These are phyloP conservation scores for Strongylocentrotus purpuratus DNA, from an alignment of 35 echinoderm and acorn worm species.

Conservation along the genomic window DNA sequence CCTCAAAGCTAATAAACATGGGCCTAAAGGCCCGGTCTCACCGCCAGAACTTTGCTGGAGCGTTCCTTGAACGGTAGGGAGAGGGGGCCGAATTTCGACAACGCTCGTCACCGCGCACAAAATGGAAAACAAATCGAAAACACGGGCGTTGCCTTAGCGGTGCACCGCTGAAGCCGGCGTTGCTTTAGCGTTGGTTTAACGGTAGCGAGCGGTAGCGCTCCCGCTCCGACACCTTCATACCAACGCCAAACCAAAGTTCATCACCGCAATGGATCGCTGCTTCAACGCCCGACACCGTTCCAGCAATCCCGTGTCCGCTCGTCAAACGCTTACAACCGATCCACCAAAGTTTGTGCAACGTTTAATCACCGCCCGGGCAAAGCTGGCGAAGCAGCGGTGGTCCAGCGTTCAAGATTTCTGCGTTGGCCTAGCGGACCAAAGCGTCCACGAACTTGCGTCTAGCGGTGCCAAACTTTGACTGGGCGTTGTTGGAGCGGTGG, in stretches of 20 bases:
- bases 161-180: slow-evolving; percentile 38
- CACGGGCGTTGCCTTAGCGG: slow-evolving; percentile 45
- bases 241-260: slow-evolving; percentile 29
- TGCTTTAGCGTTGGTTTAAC: slow-evolving; percentile 45
- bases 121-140: slow-evolving; percentile 40
- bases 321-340: slow-evolving; percentile 22
- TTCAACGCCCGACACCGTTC: slow-evolving; percentile 35
- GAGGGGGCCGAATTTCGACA: slow-evolving; percentile 44
- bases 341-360: slow-evolving; percentile 43
- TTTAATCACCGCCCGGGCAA: slow-evolving; percentile 31
- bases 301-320: slow-evolving; percentile 42
- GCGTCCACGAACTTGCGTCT: slow-evolving; percentile 36
- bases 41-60: slow-evolving; percentile 34
- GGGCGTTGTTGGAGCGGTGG: slow-evolving; percentile 37
- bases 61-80: slow-evolving; percentile 38
- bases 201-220: slow-evolving; percentile 28
- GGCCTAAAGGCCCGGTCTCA: neutral
- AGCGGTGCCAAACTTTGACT: slow-evolving; percentile 42
- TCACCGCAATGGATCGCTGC: slow-evolving; percentile 42
- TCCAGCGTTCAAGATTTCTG: slow-evolving; percentile 41
- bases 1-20: no score
- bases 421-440: slow-evolving; percentile 2
- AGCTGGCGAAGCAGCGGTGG: slow-evolving; percentile 39
- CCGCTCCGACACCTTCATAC: slow-evolving; percentile 14
- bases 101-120: slow-evolving; percentile 40